Evolutionary conservation across 2,113 vertebrate species (phyloP), one percentile per base, ranked within the genome.

Genomic region (Stictonetta naevosa): DNA sequence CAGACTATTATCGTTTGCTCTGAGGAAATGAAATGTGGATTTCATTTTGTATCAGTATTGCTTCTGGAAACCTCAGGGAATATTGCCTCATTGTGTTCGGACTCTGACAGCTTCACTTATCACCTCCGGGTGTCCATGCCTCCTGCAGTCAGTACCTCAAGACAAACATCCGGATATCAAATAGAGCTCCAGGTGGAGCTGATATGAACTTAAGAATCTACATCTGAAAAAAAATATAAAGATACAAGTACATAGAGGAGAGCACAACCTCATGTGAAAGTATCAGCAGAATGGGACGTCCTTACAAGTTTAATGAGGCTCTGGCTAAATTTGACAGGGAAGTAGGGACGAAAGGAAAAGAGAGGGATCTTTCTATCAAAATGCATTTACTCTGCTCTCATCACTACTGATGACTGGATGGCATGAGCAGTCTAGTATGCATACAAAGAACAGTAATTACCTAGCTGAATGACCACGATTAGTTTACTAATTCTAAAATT

Each of bases 401-500:
- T 63, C 33, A 26, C 42, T 69, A 6, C 10, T 69, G 29, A 5
- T 42, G 26, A 50, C 20, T 11, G 13, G 18, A 53, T 69, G 13
- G 23, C 62, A 36, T 19, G 29, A 53, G 77, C 36, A 55, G 44
- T 73, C 23, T 72, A 55, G 77, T 60, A 71, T 25, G 12, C 22
- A 68, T 58, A 83, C 25, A 73, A 77, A 75, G 28, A 88, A 29
- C 53, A 55, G 25, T 12, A 72, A 73, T 40, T 74, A 77, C 3
- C 12, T 63, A 88, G 77, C 21, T 84, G 50, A 91, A 56, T 6
- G 67, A 50, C 6, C 38, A 18, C 72, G 76, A 95, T 87, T 91
- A 82, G 93, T 91, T 88, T 12, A 40, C 38, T 82, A 50, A 72
- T 89, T 87, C 50, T 93, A 60, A 87, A 96, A 97, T 73, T 87